Evolutionary conservation across 2,888 invertebrate genomes (phyloP), one percentile per base, ranked within the genome.

Genomic region (Parthenolecanium corni): DNA sequence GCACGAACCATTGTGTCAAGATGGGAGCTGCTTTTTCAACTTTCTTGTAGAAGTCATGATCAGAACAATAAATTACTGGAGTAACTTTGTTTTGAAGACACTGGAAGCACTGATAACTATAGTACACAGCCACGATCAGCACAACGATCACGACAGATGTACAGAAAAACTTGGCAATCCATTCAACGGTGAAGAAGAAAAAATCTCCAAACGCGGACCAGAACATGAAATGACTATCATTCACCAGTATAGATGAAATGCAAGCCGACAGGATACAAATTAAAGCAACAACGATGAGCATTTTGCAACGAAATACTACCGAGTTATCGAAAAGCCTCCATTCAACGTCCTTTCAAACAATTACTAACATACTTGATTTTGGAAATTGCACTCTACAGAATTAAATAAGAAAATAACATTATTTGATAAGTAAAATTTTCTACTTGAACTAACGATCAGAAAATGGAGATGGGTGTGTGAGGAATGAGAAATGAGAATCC

Each of bases 101-200:
- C 47, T 61, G 61, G 24, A 51, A 61, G 51, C 61, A 61, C 40
- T 61, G 61, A 18, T 61, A 61, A 16, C 47, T 61, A 40, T 61
- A 61, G 51, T 49, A 61, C 14, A 61, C 38, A n/a, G 49, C 49
- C 21, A 49, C 38, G 14, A 61, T 49, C 47, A 61, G 24, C 16
- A 61, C 46, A 9, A 51, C 31, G n/a, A 61, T 51, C 25, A 51
- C 36, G 21, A 61, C 46, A 23, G 61, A 24, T 16, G 61, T 61
- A 23, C 49, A 61, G 21, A 61, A 6, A 38, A 61, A 49, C 36
- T 51, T 51, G 16, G 49, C 31, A 18, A 61, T 31, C 61, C 61
- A 61, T 61, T 61, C 61, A 24, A 61, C 36, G 2, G 61, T 51
- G 36, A 61, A 61, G 16, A 38, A 46, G 14, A 61, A 11, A 40